Evolutionary conservation across 2,797 vertebrate species (phyloP), one percentile per base, ranked within the genome.

Genomic region (Buceros bicornis): DNA sequence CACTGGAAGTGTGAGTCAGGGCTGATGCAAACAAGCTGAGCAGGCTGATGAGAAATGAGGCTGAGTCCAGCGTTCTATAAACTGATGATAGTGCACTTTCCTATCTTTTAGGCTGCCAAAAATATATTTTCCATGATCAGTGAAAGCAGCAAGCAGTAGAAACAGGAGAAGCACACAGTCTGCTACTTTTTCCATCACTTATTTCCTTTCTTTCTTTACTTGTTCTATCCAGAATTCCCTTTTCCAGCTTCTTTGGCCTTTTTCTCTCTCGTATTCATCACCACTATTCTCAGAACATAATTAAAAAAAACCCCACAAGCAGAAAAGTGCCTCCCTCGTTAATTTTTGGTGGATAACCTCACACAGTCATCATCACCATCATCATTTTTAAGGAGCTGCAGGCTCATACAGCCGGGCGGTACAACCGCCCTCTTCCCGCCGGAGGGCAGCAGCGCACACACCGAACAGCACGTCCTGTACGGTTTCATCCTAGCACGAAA

Each of bases 331-430:
- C 3, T 54, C 12, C 20, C 15, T 54, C 1, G 0, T 56, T 82
- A 20, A 13, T 20, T 85, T 87, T 87, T 48, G 24, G 11, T 58
- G 40, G 12, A n/a, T 54, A 45, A 50, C n/a, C 13, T 66, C 25
- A 16, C 8, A 2, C 20, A 42, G 12, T 21, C 43, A 40, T 17
- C 47, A 13, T 4, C 48, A 14, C 16, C 8, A 69, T 16, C 43
- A 8, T 6, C 45, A 10, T 18, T 9, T 22, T 16, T 18, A 12
- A 33, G 6, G 61, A 47, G 26, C 35, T 1, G 64, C 11, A 33
- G 18, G 2, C 31, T 4, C 2, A 1, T 0, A 1, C 13, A 11
- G 67, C 6, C 6, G 2, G 9, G 13, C 0, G 5, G 58, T 4
- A 8, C 4, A 26, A 37, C 29, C 0, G 1, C 11, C 8, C 24